Percentiles rank a stretch among this genome's conserved stretches.
Evolutionary conservation across 1,140 invertebrate genomes (phyloP).

Genomic region (Lasioglossum baleicum): DNA sequence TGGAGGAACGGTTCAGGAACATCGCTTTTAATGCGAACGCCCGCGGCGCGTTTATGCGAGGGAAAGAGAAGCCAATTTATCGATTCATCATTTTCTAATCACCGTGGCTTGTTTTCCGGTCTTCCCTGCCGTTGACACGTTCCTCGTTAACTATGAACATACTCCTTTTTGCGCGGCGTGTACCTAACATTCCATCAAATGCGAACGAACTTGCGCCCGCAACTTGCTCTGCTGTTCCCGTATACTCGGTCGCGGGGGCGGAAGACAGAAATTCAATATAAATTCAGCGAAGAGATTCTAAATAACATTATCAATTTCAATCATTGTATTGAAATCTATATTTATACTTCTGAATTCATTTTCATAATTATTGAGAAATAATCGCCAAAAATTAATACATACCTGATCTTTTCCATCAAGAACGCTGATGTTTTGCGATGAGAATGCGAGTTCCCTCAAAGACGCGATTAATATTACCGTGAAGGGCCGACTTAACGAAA

Average conservation of each 20-base stretch:
- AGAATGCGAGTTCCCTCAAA: background rate
- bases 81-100: background rate
- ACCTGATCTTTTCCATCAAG: too few relatives aligned
- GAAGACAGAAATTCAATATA: too few relatives aligned
- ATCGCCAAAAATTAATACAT: too few relatives aligned
- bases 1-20: background rate
- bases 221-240: too few relatives aligned
- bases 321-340: too few relatives aligned
- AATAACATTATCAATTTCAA: too few relatives aligned
- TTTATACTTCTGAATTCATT: too few relatives aligned
- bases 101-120: background rate
- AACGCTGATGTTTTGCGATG: too few relatives aligned
- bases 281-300: too few relatives aligned
- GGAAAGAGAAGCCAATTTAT: background rate
- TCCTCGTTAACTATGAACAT: background rate
- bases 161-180: background rate
- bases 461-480: conserved; percentile 11
- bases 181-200: background rate
- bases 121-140: background rate
- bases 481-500: background rate
- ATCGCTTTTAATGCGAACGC: background rate
- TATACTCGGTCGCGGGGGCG: too few relatives aligned
- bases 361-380: too few relatives aligned
- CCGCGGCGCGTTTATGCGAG: too few relatives aligned
- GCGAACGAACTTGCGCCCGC: background rate